phyloP scores from a whole-genome alignment of 1,140 invertebrate genomes.

The Zophobas morio region DNA sequence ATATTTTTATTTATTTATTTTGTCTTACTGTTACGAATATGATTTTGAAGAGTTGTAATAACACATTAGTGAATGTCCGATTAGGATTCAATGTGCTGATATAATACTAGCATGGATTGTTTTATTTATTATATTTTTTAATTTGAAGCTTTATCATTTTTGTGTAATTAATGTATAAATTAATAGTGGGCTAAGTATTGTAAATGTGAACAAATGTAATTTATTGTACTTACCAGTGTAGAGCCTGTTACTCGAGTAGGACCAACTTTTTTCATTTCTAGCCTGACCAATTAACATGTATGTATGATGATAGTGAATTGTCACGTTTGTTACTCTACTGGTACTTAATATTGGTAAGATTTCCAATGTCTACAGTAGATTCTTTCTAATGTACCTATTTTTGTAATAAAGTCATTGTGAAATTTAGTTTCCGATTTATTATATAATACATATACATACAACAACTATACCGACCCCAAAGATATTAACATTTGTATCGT shows the following conservation, averaged over 20 bases:
- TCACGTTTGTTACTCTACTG: constrained; percentile 18
- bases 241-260: constrained; percentile 24
- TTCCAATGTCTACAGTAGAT: constrained; percentile 5
- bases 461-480: too few species aligned
- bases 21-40: neutral
- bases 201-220: constrained; percentile 42
- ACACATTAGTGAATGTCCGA: neutral
- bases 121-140: constrained; percentile 39
- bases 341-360: constrained; percentile 42
- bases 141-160: constrained; percentile 32
- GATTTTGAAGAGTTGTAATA: neutral
- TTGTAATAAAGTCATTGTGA: constrained; percentile 40
- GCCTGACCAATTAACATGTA: constrained; percentile 28
- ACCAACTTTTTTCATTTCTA: constrained; percentile 33
- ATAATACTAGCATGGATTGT: constrained; percentile 23
- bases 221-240: constrained; percentile 36
- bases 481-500: too few species aligned
- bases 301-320: constrained; percentile 16
- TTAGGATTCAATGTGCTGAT: constrained; percentile 18
- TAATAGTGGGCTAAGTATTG: constrained; percentile 38
- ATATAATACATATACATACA: too few species aligned
- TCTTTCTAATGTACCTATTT: constrained; percentile 45
- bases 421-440: neutral
- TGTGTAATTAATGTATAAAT: constrained; percentile 39
- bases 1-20: constrained; percentile 54